These are phyloP conservation scores for Geodia barretti DNA, from an alignment of 37 sponge, comb jelly and placozoan genomes.

Conservation along the genomic window DNA sequence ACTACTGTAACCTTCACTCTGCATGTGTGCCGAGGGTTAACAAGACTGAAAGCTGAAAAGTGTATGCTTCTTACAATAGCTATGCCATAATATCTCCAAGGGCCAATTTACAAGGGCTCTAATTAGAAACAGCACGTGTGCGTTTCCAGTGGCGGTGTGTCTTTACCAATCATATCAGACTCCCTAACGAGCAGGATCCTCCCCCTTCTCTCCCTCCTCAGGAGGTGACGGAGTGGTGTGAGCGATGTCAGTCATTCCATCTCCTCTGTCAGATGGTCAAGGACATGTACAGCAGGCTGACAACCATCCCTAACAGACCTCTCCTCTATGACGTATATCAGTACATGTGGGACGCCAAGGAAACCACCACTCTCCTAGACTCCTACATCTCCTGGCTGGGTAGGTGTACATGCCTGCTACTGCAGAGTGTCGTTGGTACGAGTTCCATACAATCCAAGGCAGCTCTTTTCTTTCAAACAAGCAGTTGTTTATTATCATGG, in stretches of 20 bases:
- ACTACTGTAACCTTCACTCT: not conserved
- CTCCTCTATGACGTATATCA: slow-evolving; percentile 95
- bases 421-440: too few relatives aligned
- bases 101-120: too few relatives aligned
- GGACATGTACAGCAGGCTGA: slow-evolving; percentile 70
- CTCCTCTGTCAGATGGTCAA: slow-evolving; percentile 43
- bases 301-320: slow-evolving; percentile 86
- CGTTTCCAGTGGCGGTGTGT: too few relatives aligned
- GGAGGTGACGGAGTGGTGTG: slow-evolving; percentile 65
- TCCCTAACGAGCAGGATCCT: not conserved
- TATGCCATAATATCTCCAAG: too few relatives aligned
- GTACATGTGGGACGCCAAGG: slow-evolving; percentile 90
- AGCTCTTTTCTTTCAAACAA: not conserved
- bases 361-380: slow-evolving; percentile 79
- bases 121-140: too few relatives aligned
- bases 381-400: slow-evolving; percentile 88
- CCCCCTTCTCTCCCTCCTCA: not conserved
- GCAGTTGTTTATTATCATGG: too few relatives aligned
- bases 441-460: not conserved
- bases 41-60: too few relatives aligned
- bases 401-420: too few relatives aligned
- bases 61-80: too few relatives aligned
- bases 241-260: slow-evolving; percentile 60
- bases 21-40: too few relatives aligned
- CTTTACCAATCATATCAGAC: too few relatives aligned